Base-by-base conservation (phyloP, 2,888 invertebrate species). In the Drosophila gaucha region DNA sequence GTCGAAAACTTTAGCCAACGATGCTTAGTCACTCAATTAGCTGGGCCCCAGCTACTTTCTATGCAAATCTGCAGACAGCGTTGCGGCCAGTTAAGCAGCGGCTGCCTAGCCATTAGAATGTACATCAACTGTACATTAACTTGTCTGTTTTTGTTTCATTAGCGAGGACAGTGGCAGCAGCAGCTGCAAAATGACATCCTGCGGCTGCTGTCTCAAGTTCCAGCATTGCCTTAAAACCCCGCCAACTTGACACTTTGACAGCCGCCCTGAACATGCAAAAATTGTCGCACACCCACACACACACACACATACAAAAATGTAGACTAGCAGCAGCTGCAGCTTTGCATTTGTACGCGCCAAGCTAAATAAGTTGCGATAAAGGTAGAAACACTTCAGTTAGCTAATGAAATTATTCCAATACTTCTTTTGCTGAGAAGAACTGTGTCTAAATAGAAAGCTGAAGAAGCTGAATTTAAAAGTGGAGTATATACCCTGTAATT, bases 131-230 rank as follows among this genome's bases (percentile, higher is more conserved):
- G 72, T 86, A 86, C 84, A 84, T 84, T 87, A 84, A 85, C 79
- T 85, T 87, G 83, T 85, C 83, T 85, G 86, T 87, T 82, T 87
- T 86, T 77, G 88, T 84, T 87, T 85, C 84, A 83, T 83, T 83
- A 82, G 82, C 67, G 79, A 58, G 67, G 63, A 72, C 66, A 70
- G 77, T 54, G 46, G 50, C 47, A 54, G 52, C 22, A 43, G 39
- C 28, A 8, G 31, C 31, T 35, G 38, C 43, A 24, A 54, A 12
- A 51, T 72, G 70, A 60, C 69, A 73, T 77, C 74, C 82, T 83
- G 76, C 74, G 82, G 82, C 85, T 69, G 50, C 67, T 67, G 77
- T 77, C 82, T 77, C 66, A 77, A 82, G 79, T 72, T 74, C 58
- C 51, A 54, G 67, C 62, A 66, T 56, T 54, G 65, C 46, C 69